Evolutionary conservation across 2,888 invertebrate genomes (phyloP), one percentile per base, ranked within the genome.

Genomic region (Meandrusa payeni): DNA sequence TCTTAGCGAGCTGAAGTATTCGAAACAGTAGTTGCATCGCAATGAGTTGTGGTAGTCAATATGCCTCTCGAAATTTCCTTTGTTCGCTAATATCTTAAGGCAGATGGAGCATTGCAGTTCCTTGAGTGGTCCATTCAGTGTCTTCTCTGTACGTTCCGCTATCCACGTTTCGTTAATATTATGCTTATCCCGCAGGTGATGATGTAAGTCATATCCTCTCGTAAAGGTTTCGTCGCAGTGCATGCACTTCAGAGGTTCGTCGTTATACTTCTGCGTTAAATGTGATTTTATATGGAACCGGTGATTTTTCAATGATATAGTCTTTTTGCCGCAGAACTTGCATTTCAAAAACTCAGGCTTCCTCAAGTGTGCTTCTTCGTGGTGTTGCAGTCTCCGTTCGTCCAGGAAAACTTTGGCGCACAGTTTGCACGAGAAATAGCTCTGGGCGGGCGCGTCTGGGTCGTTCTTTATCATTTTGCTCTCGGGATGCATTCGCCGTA

Each of bases 391-490:
- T 3, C 82, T 56, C 1, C 70, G 59, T 44, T 79, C 78, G 45
- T 82, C 77, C 5, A 73, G 51, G 59, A 88, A 89, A 6, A 76
- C 73, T 52, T 82, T 82, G 5, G 86, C 83, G 60, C 88, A 88
- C 13, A 88, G 57, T 46, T 82, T 83, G 54, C 88, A 89, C 0
- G 82, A 72, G 55, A 65, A 76, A 43, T 76, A 76, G 1, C 55
- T 59, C 5, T 63, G 74, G n/a, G 80, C 68, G 0, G 86, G 85
- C 5, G 81, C 87, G 47, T 86, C 88, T 0, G 88, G 87, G 45
- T 88, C 88, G 2, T 66, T 54, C 48, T 88, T 88, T n/a, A 88
- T 78, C 88, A 88, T 88, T 55, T 87, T 88, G 51, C 82, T 83
- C 53, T 87, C 83, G 0, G 88, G 88, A 48, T 89, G 88, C 11